A percentile compares a stretch with the other conserved stretches of the same genome.
These are phyloP conservation scores for Sebastes schlegelii DNA, from an alignment of 2,113 vertebrate genomes.

Conservation along the genomic window DNA sequence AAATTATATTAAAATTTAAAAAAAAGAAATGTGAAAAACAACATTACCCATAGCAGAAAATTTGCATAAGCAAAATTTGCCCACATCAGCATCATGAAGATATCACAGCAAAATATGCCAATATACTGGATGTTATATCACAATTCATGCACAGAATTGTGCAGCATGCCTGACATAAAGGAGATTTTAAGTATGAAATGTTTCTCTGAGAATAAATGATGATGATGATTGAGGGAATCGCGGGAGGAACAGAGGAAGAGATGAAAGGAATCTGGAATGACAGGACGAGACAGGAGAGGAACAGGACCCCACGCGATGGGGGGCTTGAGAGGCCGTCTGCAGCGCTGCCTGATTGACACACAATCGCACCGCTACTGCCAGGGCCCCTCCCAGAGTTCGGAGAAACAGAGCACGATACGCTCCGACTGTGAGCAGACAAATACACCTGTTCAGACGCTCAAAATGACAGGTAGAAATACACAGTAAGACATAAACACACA, in stretches of 20 bases:
- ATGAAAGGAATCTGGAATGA: conserved; percentile 76
- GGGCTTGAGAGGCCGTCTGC: conserved; percentile 72
- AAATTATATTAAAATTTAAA: background rate
- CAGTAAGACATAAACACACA: conserved; percentile 41
- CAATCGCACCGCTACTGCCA: conserved; percentile 60
- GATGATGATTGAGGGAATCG: conserved; percentile 60
- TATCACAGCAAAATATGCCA: background rate
- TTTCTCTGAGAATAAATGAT: conserved; percentile 49
- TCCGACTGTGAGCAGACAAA: conserved; percentile 57
- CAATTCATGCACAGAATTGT: background rate
- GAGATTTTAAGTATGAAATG: conserved; percentile 17
- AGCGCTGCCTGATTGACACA: conserved; percentile 70
- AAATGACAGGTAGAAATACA: conserved; percentile 54
- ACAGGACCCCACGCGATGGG: conserved; percentile 73
- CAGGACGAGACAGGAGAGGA: conserved; percentile 69
- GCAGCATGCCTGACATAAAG: conserved; percentile 11
- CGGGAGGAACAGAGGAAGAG: conserved; percentile 54
- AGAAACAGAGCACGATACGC: conserved; percentile 42
- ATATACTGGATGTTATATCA: background rate
- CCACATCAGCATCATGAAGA: background rate
- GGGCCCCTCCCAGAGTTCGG: conserved; percentile 58
- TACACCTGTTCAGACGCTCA: conserved; percentile 63
- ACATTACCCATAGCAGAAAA: no score
- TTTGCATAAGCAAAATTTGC: background rate
- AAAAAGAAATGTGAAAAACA: background rate